phyloP scores from a whole-genome alignment of 2,888 invertebrate species.

The Thera obeliscata region DNA sequence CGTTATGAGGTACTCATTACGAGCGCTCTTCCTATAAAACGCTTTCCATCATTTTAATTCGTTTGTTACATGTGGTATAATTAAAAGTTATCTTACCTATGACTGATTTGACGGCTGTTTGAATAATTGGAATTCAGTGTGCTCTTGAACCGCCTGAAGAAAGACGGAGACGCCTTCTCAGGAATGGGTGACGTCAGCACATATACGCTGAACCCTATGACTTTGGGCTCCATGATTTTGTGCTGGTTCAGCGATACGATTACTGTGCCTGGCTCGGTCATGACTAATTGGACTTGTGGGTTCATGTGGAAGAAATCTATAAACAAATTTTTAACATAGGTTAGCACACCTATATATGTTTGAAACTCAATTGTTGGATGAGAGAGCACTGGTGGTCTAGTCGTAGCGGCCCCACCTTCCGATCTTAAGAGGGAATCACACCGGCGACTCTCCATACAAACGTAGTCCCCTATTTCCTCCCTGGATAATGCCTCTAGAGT shows the following conservation, averaged over 20 bases:
- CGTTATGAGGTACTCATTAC: too few relatives aligned
- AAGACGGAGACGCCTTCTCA: constrained; percentile 91
- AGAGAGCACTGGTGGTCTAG: too few relatives aligned
- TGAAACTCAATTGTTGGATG: too few relatives aligned
- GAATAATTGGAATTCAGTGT: constrained; percentile 95
- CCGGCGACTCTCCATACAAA: too few relatives aligned
- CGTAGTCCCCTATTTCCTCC: too few relatives aligned
- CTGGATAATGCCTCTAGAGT: too few relatives aligned
- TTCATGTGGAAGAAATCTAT: constrained; percentile 96
- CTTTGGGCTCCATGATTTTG: constrained; percentile 96
- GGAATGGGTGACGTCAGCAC: constrained; percentile 87
- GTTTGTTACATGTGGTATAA: not conserved
- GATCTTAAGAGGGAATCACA: too few relatives aligned
- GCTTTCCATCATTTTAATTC: too few relatives aligned
- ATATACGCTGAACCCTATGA: constrained; percentile 95
- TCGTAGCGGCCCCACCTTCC: too few relatives aligned
- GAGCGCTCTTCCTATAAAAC: too few relatives aligned
- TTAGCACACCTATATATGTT: too few relatives aligned
- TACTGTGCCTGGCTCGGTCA: constrained; percentile 87
- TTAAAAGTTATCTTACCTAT: constrained; percentile 55
- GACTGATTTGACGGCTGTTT: constrained; percentile 93
- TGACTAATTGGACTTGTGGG: constrained; percentile 92
- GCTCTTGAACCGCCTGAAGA: constrained; percentile 94
- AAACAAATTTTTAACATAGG: constrained; percentile 16
- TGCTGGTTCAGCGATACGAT: constrained; percentile 95